A percentile compares a stretch with the other conserved stretches of the same genome.
These are phyloP conservation scores for Coccyzus lansbergi DNA, from an alignment of 2,797 vertebrate genomes.

Conservation along the genomic window DNA sequence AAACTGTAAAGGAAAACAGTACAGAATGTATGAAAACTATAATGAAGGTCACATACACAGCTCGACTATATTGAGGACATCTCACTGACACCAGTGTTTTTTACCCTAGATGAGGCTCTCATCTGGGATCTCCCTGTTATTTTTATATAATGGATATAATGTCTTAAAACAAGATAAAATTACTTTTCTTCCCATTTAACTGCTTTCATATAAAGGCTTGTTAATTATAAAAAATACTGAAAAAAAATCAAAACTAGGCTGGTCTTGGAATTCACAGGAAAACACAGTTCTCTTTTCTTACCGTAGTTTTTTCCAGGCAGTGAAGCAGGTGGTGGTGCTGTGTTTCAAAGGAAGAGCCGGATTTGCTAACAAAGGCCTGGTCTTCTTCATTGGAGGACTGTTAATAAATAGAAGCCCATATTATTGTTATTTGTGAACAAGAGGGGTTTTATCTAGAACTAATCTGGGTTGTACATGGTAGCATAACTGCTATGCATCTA, in stretches of 20 bases:
- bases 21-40: neutral
- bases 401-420: conserved; percentile 63
- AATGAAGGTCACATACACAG: neutral
- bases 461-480: neutral
- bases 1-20: neutral
- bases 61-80: neutral
- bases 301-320: conserved; percentile 97
- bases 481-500: neutral
- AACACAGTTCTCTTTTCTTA: conserved; percentile 74
- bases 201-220: neutral
- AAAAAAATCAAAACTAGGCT: conserved; percentile 11
- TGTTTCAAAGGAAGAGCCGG: conserved; percentile 87
- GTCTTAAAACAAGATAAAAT: neutral
- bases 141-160: neutral
- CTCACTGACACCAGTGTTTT: neutral
- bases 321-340: conserved; percentile 94
- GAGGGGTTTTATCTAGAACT: conserved; percentile 37
- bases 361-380: conserved; percentile 87
- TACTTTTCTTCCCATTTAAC: conserved; percentile 1
- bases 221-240: conserved; percentile 9
- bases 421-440: conserved; percentile 64
- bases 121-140: neutral
- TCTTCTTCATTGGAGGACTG: conserved; percentile 91
- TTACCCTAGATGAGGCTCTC: neutral
- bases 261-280: neutral